Base-by-base conservation (phyloP, 2,888 invertebrate genomes). In the Isoperla grammatica region DNA sequence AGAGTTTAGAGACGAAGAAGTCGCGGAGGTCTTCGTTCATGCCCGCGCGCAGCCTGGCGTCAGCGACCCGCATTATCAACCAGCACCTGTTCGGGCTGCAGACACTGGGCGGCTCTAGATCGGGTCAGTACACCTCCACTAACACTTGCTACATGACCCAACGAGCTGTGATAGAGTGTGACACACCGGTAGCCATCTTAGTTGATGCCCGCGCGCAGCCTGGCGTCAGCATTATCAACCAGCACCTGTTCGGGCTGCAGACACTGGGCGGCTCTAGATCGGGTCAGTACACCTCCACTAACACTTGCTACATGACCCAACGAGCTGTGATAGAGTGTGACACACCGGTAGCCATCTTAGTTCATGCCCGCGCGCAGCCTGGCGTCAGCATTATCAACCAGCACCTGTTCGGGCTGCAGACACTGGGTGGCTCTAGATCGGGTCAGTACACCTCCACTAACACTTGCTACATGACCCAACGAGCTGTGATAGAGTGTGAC, bases 191-290 rank as follows among this genome's bases (percentile, higher is more conserved):
- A n/a, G n/a, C n/a, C n/a, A n/a, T 50, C 58, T n/a, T 42, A 59
- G 5, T 64, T 62, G 59, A 59, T 62, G 54, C 59, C 61, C n/a
- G 20, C 62, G 59, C 61, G 82, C 73, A 82, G 84, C 70, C 74
- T 87, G 68, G 84, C 84, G 66, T 85, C 86, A 63, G 86, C 68
- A 79, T 86, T 68, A 83, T 87, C 71, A 86, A 87, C 76, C 86
- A 87, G 71, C 87, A 86, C 75, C 77, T 87, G 66, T 85, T 86
- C 72, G 85, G 86, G 65, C 75, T 81, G 62, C 81, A 81, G 69
- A 81, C 79, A 67, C 71, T 76, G 61, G 74, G 75, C 66, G 75
- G 78, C 68, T 72, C 77, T 59, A 78, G 76, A 69, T 37, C 74
- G 68, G 75, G 76, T 74, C 69, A 70, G 62, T n/a, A 37, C 45